Conservation (phyloP, 2,113 vertebrate genomes). For the Holacanthus passer region DNA sequence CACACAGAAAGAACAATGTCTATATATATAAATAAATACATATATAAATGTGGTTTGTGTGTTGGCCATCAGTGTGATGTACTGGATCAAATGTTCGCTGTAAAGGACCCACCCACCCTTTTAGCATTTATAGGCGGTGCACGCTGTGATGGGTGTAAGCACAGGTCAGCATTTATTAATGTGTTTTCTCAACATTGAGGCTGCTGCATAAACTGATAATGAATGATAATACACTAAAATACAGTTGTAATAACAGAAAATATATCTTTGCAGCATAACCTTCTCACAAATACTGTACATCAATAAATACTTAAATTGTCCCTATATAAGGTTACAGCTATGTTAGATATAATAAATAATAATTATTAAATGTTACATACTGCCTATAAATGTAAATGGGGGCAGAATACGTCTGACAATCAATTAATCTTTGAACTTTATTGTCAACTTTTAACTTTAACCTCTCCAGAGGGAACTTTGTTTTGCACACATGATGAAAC, state of each 20-base stretch:
- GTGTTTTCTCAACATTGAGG: not conserved
- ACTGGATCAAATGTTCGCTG: constrained; percentile 5
- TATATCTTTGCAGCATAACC: not conserved
- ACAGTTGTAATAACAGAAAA: not conserved
- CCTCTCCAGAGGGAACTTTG: not conserved
- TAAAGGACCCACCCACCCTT: not conserved
- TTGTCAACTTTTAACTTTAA: not conserved
- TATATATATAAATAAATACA: too few relatives aligned
- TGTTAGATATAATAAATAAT: not conserved
- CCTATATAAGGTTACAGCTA: not conserved
- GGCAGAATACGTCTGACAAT: too few relatives aligned
- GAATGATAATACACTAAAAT: not conserved
- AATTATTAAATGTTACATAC: not conserved
- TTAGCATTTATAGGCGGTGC: not conserved
- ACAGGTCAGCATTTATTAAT: not conserved
- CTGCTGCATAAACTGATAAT: not conserved
- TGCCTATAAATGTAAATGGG: not conserved
- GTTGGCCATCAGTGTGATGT: constrained; percentile 4
- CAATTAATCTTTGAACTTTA: too few relatives aligned
- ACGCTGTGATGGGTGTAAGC: not conserved
- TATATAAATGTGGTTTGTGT: constrained; percentile 39
- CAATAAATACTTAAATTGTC: not conserved
- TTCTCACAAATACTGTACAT: not conserved
- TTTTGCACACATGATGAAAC: not conserved
- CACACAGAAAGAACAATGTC: constrained; percentile 31